Evolutionary conservation across 2,113 vertebrate genomes (phyloP).

Genomic region (Mionectes macconnelli): DNA sequence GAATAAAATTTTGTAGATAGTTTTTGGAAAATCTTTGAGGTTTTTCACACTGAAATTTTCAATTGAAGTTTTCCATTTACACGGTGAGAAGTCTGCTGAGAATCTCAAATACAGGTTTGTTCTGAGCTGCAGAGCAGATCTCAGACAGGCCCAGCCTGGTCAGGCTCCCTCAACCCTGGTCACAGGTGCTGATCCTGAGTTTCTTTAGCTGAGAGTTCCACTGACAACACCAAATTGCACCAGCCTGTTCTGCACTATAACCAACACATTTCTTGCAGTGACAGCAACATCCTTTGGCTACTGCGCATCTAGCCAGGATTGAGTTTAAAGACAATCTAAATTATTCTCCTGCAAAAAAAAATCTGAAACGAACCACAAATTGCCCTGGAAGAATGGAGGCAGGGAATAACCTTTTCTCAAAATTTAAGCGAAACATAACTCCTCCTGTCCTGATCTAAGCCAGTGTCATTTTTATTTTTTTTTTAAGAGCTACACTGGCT

Average conservation of each 20-base stretch:
- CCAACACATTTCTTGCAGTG: not conserved
- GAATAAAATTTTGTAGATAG: not conserved
- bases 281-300: not conserved
- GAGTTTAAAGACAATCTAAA: not conserved
- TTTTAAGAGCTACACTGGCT: slow-evolving; percentile 29
- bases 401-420: not conserved
- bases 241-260: not conserved
- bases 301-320: not conserved
- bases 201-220: not conserved
- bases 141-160: not conserved
- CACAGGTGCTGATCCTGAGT: not conserved
- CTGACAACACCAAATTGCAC: not conserved
- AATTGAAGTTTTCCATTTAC: not conserved
- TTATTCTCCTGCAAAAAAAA: not conserved
- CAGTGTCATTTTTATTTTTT: not conserved
- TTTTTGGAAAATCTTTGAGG: not conserved
- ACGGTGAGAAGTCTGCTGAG: not conserved
- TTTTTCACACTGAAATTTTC: not conserved
- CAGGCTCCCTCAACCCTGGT: not conserved
- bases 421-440: not conserved
- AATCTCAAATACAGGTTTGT: not conserved
- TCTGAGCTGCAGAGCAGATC: not conserved
- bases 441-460: not conserved
- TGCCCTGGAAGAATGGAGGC: not conserved
- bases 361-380: not conserved